A percentile compares a stretch with the other conserved stretches of the same genome.
Evolutionary conservation across 2,797 vertebrate species (phyloP).

Genomic region (Ceyx erithaca): DNA sequence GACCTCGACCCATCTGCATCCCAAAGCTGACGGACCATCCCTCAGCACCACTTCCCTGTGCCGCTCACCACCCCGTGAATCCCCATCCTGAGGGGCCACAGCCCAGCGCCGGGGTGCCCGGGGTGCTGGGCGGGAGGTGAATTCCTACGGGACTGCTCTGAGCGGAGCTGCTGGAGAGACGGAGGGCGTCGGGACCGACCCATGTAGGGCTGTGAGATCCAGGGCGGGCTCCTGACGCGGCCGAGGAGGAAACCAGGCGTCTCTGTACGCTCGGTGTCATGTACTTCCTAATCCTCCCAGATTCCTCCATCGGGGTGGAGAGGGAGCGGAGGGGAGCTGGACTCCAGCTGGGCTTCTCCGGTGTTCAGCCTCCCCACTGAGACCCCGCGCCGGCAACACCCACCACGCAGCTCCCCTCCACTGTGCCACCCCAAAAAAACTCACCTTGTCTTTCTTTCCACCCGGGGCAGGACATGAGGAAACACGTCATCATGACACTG

Average conservation of each 20-base stretch:
- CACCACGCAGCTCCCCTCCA: neutral
- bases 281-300: conserved; percentile 70
- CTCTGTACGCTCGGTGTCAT: conserved; percentile 61
- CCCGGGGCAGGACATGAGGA: conserved; percentile 92
- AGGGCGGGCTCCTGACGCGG: conserved; percentile 68
- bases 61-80: neutral
- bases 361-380: neutral
- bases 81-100: neutral
- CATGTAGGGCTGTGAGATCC: conserved; percentile 71
- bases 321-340: conserved; percentile 45
- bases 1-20: neutral
- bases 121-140: neutral
- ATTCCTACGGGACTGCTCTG: conserved; percentile 38
- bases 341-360: neutral
- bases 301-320: conserved; percentile 61
- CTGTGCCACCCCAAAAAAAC: neutral
- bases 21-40: neutral
- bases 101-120: neutral
- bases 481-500: conserved; percentile 97
- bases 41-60: rapidly evolving
- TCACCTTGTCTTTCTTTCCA: neutral
- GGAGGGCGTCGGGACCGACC: conserved; percentile 52
- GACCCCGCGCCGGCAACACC: neutral
- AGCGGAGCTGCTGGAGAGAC: neutral
- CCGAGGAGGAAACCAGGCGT: conserved; percentile 54